Base-by-base conservation (phyloP, 2,888 invertebrate genomes). In the Eustalomyia histrio region DNA sequence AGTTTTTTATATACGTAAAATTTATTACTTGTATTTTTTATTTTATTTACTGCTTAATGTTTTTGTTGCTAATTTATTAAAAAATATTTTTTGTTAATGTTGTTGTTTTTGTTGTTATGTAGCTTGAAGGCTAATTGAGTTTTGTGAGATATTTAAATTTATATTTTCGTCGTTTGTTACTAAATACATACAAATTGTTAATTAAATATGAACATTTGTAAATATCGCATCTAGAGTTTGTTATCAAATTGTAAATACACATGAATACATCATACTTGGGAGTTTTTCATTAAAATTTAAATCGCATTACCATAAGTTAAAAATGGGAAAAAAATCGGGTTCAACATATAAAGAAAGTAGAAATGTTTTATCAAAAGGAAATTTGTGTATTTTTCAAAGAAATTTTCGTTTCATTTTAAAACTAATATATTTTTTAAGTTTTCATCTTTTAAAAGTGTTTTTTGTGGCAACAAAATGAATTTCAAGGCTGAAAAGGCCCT, bases 51-150 rank as follows among this genome's bases (percentile, higher is more conserved):
- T 29, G 18, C 14, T 39, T 47, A 35, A 24, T 57, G 18, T 60
- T 67, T 17, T 61, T 72, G 72, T 71, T 76, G 60, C n/a, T n/a
- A n/a, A 71, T 53, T 53, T 53, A 3, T 18, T 12, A 39, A 39
- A 39, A 39, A 39, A 39, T n/a, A 35, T 33, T 65, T 29, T 18
- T 39, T 61, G 60, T 60, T 65, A 33, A 53, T 67, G 72, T 29
- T 35, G 52, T 33, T 58, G 52, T n/a, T 50, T 33, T 29, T 60
- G 9, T 33, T 67, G 18, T 61, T 73, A 21, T 21, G 21, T 21
- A 39, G 68, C 79, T 64, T 63, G 73, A 79, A 79, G 73, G 79
- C 73, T 79, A 74, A 74, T 79, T 79, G 68, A 74, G 79, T 74
- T 72, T 67, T 65, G 29, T 64, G 68, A 68, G 73, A 74, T 73